phyloP scores from a whole-genome alignment of 2,888 invertebrate species.

The Lucinisca nassula region DNA sequence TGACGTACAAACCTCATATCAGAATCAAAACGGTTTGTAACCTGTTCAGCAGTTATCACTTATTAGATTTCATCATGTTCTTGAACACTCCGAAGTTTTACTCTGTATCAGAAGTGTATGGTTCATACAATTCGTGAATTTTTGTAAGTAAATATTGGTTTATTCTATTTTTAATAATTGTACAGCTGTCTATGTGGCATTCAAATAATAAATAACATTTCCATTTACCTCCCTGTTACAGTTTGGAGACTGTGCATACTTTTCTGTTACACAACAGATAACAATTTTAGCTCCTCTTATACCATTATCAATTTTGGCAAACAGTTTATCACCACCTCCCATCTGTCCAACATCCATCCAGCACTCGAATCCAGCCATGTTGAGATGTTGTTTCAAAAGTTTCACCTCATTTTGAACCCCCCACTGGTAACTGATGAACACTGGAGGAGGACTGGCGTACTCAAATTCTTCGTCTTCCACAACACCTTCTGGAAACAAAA shows the following conservation, averaged over 20 bases:
- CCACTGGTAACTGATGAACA: constrained; percentile 84
- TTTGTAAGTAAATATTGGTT: too few species aligned
- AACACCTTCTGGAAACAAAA: constrained; percentile 64
- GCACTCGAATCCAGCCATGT: constrained; percentile 85
- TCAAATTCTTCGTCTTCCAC: constrained; percentile 75
- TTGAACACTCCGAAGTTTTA: too few species aligned
- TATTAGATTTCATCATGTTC: too few species aligned
- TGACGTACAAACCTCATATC: too few species aligned
- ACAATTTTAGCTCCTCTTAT: constrained; percentile 82
- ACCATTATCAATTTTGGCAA: constrained; percentile 86
- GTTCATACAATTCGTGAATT: too few species aligned
- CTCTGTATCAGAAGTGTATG: too few species aligned
- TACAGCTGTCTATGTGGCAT: too few species aligned
- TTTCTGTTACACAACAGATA: constrained; percentile 73
- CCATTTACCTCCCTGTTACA: constrained; percentile 86
- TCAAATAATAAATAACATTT: too few species aligned
- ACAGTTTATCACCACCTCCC: constrained; percentile 87
- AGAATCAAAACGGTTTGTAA: too few species aligned
- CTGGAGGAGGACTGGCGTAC: constrained; percentile 70
- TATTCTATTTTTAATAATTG: too few species aligned
- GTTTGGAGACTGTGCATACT: constrained; percentile 86
- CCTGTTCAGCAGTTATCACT: too few species aligned
- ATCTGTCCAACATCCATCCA: constrained; percentile 88
- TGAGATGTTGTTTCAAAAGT: constrained; percentile 82
- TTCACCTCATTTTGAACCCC: constrained; percentile 85